Base-by-base conservation (phyloP, 2,888 invertebrate species). In the Blastobasis adustella region DNA sequence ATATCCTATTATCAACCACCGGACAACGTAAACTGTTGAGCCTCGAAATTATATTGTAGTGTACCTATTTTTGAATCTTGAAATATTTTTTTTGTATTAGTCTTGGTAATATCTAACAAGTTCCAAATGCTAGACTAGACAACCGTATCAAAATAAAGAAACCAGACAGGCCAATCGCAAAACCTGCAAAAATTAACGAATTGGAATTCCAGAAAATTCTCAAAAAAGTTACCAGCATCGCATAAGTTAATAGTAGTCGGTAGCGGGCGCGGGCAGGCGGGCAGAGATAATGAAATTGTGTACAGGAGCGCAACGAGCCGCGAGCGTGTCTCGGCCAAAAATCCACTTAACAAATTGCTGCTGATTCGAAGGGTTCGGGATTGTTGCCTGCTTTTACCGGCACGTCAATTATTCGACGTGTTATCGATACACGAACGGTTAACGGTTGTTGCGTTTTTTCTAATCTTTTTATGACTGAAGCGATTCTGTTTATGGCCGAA, bases 321-420 rank as follows among this genome's bases (percentile, higher is more conserved):
- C 72, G 85, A 81, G 83, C 85, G 83, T 84, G 87, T 86, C 87
- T 87, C 88, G 86, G 81, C 78, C 85, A 88, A 89, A 89, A 89
- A 89, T 89, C 89, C 89, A 89, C 89, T 89, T 89, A 88, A 89
- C 89, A 89, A 89, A 89, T 89, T 89, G 88, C 87, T 84, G 88
- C 86, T 87, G 88, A 88, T 88, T 87, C 86, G 85, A 79, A 82
- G 84, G 87, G 87, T 82, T 86, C 82, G 79, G 85, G 85, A 84
- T 86, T 86, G 86, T 83, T 86, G 84, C 74, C 82, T 79, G 83
- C 81, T 85, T 83, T 83, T 83, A 81, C 82, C 78, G 80, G 76
- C 71, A 75, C 79, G 79, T 83, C 85, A 80, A 80, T 84, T 82
- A 82, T 81, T 75, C 76, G 69, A 62, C 72, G 73, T 79, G 83